phyloP scores from a whole-genome alignment of 1,140 invertebrate genomes.

The Parapsyche elsis region DNA sequence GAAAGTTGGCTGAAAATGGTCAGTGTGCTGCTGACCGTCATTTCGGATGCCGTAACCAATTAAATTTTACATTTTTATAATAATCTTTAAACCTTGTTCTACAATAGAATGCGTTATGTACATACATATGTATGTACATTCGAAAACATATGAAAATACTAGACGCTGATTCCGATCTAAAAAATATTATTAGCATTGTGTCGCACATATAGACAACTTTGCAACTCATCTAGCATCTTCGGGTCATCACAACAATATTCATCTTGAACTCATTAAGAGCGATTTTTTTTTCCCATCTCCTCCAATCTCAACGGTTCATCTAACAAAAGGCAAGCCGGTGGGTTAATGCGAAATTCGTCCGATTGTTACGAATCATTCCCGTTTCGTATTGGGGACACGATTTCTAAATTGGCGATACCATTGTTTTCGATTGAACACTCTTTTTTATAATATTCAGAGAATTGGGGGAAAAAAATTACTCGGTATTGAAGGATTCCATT shows the following conservation, averaged over 20 bases:
- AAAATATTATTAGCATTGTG: too few relatives aligned
- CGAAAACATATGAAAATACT: too few relatives aligned
- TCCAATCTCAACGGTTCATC: constrained; percentile 12
- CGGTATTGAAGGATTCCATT: too few relatives aligned
- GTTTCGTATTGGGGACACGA: constrained; percentile 15
- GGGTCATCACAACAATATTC: constrained; percentile 17
- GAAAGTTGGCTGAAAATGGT: constrained; percentile 10
- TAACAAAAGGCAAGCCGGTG: neutral
- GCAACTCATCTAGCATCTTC: neutral
- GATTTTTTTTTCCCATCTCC: neutral
- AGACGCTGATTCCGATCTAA: too few relatives aligned
- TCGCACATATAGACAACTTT: neutral
- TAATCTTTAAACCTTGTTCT: too few relatives aligned
- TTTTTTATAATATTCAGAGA: neutral
- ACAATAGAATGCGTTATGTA: too few relatives aligned
- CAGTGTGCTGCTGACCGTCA: too few relatives aligned
- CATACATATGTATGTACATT: too few relatives aligned
- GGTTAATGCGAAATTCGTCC: constrained; percentile 15
- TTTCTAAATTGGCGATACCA: constrained; percentile 17
- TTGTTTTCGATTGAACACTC: neutral
- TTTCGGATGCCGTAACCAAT: too few relatives aligned
- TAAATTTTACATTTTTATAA: too few relatives aligned
- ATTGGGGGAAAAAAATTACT: too few relatives aligned
- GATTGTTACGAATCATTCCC: constrained; percentile 22
- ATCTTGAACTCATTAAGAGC: constrained; percentile 26